phyloP scores from a whole-genome alignment of 2,888 invertebrate genomes.

The Hesperia comma region DNA sequence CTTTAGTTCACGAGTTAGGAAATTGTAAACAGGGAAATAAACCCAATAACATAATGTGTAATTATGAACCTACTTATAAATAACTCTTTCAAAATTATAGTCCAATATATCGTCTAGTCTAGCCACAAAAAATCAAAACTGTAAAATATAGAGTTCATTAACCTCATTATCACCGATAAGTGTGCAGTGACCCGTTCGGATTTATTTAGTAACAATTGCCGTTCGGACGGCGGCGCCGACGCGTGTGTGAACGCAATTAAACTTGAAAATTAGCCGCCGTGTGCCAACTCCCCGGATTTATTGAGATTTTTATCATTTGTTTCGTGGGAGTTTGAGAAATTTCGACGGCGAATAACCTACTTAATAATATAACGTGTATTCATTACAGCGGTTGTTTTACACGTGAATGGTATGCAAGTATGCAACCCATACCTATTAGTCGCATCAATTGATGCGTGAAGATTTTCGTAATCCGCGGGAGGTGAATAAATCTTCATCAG shows the following conservation, averaged over 20 bases:
- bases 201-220: conserved; percentile 46
- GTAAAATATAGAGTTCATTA: conserved; percentile 9
- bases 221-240: conserved; percentile 30
- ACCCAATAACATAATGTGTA: too few relatives aligned
- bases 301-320: conserved; percentile 30
- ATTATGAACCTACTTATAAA: too few relatives aligned
- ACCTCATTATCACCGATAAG: conserved; percentile 38
- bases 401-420: too few relatives aligned
- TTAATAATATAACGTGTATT: conserved; percentile 3
- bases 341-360: conserved; percentile 9
- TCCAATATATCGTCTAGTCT: background rate
- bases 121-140: background rate
- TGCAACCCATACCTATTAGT: too few relatives aligned
- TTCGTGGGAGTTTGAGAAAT: conserved; percentile 27
- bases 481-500: too few relatives aligned
- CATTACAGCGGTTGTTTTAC: too few relatives aligned
- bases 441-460: too few relatives aligned
- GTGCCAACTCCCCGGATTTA: conserved; percentile 29
- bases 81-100: background rate
- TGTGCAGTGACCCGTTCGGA: conserved; percentile 41
- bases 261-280: conserved; percentile 38
- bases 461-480: too few relatives aligned
- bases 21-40: too few relatives aligned
- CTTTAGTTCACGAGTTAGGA: too few relatives aligned
- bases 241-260: conserved; percentile 51